Conservation (phyloP, 2,888 invertebrate species). For the Gymnosoma rotundatum region DNA sequence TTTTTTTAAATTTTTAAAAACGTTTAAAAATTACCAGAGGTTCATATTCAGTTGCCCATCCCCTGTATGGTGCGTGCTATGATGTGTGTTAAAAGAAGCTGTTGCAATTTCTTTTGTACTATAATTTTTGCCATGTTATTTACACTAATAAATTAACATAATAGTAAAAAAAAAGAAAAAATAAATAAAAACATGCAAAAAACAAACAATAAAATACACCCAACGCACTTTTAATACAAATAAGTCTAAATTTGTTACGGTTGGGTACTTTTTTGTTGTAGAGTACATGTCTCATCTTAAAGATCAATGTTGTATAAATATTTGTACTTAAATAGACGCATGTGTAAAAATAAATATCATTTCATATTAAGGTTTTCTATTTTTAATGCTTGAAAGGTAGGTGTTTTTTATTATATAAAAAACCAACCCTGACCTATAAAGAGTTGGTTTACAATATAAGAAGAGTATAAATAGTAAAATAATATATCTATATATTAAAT, state of each 20-base stretch:
- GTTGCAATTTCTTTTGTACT: conserved; percentile 21
- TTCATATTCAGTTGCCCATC: not conserved
- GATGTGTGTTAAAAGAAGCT: conserved; percentile 18
- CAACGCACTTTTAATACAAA: conserved; percentile 63
- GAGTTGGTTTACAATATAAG: conserved; percentile 12
- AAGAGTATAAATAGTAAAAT: not conserved
- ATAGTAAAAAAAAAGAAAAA: not conserved
- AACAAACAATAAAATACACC: conserved; percentile 43
- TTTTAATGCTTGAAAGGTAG: not conserved
- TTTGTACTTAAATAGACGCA: not conserved
- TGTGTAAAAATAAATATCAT: conserved; percentile 8
- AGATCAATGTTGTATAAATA: conserved; percentile 25
- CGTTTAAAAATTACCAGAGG: not conserved
- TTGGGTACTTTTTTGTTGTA: conserved; percentile 17
- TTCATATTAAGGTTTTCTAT: not conserved
- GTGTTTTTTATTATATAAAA: not conserved
- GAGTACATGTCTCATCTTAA: not conserved
- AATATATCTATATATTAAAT: not conserved
- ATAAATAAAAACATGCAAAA: conserved; percentile 18
- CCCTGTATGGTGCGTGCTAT: conserved; percentile 33
- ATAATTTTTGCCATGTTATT: conserved; percentile 14
- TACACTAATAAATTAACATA: conserved; percentile 15
- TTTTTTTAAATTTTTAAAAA: not conserved
- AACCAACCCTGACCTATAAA: conserved; percentile 56
- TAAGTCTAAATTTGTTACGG: conserved; percentile 34